phyloP scores from a whole-genome alignment of 2,797 vertebrate genomes.

The Enteromius afrohamiltoni region DNA sequence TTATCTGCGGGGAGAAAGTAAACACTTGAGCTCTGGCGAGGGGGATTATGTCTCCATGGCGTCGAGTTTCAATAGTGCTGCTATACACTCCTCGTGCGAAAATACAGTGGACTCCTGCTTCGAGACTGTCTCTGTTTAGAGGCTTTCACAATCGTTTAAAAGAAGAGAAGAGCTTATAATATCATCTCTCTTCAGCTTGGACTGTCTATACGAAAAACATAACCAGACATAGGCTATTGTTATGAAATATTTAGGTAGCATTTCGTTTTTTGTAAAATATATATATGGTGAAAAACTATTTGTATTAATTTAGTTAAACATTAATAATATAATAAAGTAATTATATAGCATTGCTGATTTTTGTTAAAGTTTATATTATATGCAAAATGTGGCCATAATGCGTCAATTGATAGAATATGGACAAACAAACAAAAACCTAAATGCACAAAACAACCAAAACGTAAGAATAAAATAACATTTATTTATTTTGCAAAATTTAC shows the following conservation, averaged over 20 bases:
- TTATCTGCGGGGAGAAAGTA: constrained; percentile 77
- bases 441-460: constrained; percentile 28
- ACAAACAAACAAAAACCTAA: not conserved
- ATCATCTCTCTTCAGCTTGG: not conserved
- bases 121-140: constrained; percentile 50
- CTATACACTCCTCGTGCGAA: constrained; percentile 73
- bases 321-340: not conserved
- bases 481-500: constrained; percentile 93
- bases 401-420: not conserved
- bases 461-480: constrained; percentile 94
- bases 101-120: constrained; percentile 65
- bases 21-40: constrained; percentile 75
- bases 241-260: not conserved
- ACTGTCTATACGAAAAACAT: not conserved
- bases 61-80: constrained; percentile 72
- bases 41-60: constrained; percentile 78
- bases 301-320: not conserved
- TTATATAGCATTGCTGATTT: constrained; percentile 14
- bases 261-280: constrained; percentile 20
- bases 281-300: not conserved
- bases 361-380: not conserved
- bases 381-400: not conserved
- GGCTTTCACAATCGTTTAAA: constrained; percentile 17
- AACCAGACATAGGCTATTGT: not conserved
- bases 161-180: constrained; percentile 9